Base-by-base conservation (phyloP, 2,113 vertebrate species). In the Engystomops pustulosus region DNA sequence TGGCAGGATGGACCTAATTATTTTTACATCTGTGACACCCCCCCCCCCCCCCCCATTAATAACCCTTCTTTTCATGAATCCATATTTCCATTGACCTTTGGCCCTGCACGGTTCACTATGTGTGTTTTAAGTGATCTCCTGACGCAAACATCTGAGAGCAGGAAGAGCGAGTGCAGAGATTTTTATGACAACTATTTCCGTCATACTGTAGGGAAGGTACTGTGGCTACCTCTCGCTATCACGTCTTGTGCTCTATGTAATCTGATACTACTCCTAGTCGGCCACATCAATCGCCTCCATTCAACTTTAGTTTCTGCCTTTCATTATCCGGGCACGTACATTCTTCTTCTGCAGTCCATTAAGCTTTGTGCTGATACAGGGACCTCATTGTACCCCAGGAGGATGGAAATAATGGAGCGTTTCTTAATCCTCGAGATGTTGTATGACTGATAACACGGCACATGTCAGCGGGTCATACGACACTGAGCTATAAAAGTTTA, bases 211-310 rank as follows among this genome's bases (percentile, higher is more conserved):
- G 25, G 30, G 41, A 27, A 6, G 32, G 36, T 34, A 18, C 62
- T 9, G 27, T 32, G 62, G 17, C 71, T 4, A 32, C 27, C 71
- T 74, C 71, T 74, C 5, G 1, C 70, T 17, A 27, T 25, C 70
- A 17, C 2, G 12, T 2, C 71, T 36, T 36, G 62, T 49, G 49
- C 44, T 9, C 14, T 30, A 25, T 25, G 75, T 78, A 78, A 78
- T 27, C 20, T 78, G 75, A 78, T 53, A 0, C 75, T 38, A 14
- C 51, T 25, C 12, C 7, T n/a, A 8, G 51, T 20, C 51, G n/a
- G 34, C 30, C 18, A 77, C 30, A 77, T 77, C 74, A 77, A 55
- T 77, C 74, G 8, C 8, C 74, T 55, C 74, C 15, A 77, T 77
- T 77, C 74, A 77, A 4, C 47, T 15, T 27, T 49, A 4, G 71